A percentile compares a stretch with the other conserved stretches of the same genome.
These are phyloP conservation scores for Hesperophylax magnus DNA, from an alignment of 1,140 invertebrate species.

Conservation along the genomic window DNA sequence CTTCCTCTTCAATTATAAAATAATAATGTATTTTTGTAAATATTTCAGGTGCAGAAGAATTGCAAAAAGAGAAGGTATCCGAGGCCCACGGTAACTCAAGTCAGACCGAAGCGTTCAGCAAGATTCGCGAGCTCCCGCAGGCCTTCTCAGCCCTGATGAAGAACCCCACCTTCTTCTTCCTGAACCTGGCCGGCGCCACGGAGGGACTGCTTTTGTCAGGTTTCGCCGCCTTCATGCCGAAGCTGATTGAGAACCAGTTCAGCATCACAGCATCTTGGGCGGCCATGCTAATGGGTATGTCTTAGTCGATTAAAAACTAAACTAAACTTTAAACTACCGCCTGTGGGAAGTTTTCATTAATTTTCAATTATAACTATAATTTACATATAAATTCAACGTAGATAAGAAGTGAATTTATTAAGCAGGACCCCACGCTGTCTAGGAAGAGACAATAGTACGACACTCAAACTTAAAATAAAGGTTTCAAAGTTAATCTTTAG, in stretches of 20 bases:
- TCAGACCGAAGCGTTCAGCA: constrained; percentile 72
- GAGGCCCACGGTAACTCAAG: constrained; percentile 76
- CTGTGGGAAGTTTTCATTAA: too few relatives aligned
- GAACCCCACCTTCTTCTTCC: constrained; percentile 86
- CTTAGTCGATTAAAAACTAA: background rate
- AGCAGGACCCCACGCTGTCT: too few relatives aligned
- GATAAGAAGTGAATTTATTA: too few relatives aligned
- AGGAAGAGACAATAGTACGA: too few relatives aligned
- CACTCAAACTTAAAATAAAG: too few relatives aligned
- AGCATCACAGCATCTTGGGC: constrained; percentile 80
- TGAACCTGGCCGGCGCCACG: constrained; percentile 83
- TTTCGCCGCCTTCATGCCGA: constrained; percentile 87
- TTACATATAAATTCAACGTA: too few relatives aligned
- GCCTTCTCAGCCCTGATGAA: constrained; percentile 77
- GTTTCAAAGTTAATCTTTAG: too few relatives aligned
- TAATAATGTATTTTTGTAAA: too few relatives aligned
- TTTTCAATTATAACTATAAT: too few relatives aligned
- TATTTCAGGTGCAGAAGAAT: constrained; percentile 73
- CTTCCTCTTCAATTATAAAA: too few relatives aligned
- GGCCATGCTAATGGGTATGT: constrained; percentile 81
- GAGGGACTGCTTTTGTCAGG: constrained; percentile 85
- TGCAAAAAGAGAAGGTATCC: constrained; percentile 78
- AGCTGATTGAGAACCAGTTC: constrained; percentile 89
- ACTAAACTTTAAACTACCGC: too few relatives aligned
- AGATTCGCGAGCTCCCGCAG: constrained; percentile 76